phyloP scores from a whole-genome alignment of 2,797 vertebrate genomes.

The Thalassophryne amazonica region DNA sequence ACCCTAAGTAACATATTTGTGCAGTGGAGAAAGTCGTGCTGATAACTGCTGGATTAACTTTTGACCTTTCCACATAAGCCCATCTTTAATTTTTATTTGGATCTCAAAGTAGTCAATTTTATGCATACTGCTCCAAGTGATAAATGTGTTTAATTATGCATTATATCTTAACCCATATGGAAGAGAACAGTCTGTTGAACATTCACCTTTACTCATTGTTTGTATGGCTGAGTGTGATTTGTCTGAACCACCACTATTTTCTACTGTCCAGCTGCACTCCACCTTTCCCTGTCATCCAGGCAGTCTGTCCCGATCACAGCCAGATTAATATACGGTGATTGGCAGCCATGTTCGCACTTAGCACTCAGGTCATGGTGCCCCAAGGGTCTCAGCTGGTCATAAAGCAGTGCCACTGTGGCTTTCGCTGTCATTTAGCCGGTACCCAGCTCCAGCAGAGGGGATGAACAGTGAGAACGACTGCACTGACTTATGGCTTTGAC shows the following conservation, averaged over 20 bases:
- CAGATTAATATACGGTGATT: conserved; percentile 64
- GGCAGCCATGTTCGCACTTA: conserved; percentile 58
- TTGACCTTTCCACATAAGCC: too few species aligned
- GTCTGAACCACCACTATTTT: conserved; percentile 31
- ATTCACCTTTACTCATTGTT: too few species aligned
- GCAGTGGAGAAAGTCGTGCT: too few species aligned
- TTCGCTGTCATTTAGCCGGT: conserved; percentile 58
- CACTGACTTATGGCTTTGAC: conserved; percentile 56
- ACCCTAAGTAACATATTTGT: too few species aligned
- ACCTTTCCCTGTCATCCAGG: background rate
- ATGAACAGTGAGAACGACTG: conserved; percentile 53
- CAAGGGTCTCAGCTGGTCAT: conserved; percentile 49
- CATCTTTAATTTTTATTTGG: too few species aligned
- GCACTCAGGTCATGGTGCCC: conserved; percentile 48
- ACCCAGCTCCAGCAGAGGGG: conserved; percentile 45
- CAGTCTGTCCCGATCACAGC: conserved; percentile 36
- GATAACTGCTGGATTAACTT: too few species aligned
- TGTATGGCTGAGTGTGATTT: too few species aligned
- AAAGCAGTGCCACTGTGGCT: conserved; percentile 60
- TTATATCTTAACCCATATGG: too few species aligned
- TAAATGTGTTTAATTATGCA: too few species aligned
- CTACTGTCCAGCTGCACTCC: conserved; percentile 13
- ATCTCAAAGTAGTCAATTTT: too few species aligned
- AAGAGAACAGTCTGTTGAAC: too few species aligned
- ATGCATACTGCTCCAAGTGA: too few species aligned